These are phyloP conservation scores for Liasis olivaceus DNA, from an alignment of 2,797 vertebrate genomes.

Conservation along the genomic window DNA sequence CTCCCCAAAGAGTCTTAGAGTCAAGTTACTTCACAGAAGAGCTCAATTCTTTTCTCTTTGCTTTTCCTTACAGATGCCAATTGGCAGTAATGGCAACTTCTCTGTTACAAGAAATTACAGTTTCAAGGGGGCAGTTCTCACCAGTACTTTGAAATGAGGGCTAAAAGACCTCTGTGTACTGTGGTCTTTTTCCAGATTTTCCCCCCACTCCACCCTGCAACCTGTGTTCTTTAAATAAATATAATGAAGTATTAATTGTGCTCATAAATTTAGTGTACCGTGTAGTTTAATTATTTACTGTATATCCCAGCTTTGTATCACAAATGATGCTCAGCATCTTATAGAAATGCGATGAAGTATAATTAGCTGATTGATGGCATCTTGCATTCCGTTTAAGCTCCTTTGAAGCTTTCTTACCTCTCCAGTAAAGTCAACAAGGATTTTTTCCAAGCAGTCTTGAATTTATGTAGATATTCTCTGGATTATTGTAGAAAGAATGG, in stretches of 20 bases:
- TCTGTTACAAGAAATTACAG: not conserved
- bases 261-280: not conserved
- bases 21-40: not conserved
- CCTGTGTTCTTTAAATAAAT: not conserved
- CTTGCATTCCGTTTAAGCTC: not conserved
- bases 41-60: not conserved
- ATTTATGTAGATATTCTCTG: slow-evolving; percentile 49
- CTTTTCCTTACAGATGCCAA: not conserved
- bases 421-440: not conserved
- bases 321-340: not conserved
- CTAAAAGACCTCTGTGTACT: not conserved
- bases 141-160: not conserved
- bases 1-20: not conserved
- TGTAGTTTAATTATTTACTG: not conserved
- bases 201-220: not conserved
- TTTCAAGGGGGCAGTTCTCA: not conserved
- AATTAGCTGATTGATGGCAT: not conserved
- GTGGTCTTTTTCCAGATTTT: not conserved
- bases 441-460: not conserved
- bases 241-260: not conserved
- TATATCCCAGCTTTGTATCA: not conserved
- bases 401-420: not conserved
- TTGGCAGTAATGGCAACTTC: not conserved
- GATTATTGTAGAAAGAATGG: slow-evolving; percentile 32
- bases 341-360: not conserved